Conservation (phyloP, 2,113 vertebrate species). For the Pterocles orientalis region DNA sequence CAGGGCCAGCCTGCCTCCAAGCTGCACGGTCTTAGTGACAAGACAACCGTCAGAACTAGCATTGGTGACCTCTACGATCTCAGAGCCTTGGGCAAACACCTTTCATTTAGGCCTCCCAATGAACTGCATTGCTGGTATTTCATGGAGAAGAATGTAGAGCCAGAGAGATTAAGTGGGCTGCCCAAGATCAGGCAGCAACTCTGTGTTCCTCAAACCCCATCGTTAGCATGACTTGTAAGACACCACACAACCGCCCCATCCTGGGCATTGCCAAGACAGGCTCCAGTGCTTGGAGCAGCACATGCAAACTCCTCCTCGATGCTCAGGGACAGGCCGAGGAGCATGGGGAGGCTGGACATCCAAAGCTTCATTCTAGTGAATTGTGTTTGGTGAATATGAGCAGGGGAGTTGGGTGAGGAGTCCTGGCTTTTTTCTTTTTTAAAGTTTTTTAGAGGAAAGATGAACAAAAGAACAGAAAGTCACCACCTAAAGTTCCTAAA, state of each 20-base stretch:
- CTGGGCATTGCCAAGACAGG: no score
- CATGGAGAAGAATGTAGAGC: not conserved
- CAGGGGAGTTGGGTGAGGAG: not conserved
- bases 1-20: accelerated
- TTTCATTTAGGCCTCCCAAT: not conserved
- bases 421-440: not conserved
- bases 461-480: constrained; percentile 69
- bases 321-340: not conserved
- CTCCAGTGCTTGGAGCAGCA: not conserved
- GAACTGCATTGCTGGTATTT: not conserved
- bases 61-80: not conserved
- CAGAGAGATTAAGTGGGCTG: not conserved
- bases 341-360: not conserved
- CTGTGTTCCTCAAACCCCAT: no score
- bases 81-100: not conserved
- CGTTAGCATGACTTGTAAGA: accelerated
- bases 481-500: constrained; percentile 69
- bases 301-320: not conserved
- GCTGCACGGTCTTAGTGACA: not conserved
- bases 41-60: not conserved
- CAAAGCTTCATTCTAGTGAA: not conserved
- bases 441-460: constrained; percentile 17
- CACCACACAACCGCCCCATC: not conserved
- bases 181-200: no score
- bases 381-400: not conserved